These are phyloP conservation scores for Clarias gariepinus DNA, from an alignment of 2,113 vertebrate species.

Conservation along the genomic window DNA sequence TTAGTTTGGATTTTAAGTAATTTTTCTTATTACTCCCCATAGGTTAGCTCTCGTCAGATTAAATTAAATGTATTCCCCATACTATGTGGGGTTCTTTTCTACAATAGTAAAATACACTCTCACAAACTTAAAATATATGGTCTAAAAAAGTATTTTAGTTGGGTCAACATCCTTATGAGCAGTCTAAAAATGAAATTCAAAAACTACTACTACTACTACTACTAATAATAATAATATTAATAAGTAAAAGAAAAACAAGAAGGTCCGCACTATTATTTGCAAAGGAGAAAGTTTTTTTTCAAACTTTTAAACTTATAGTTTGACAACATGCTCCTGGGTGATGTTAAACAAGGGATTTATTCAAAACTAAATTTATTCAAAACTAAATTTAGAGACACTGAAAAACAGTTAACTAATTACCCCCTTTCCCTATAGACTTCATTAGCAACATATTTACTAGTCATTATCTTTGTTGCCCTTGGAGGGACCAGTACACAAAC, in stretches of 20 bases:
- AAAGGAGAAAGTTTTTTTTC: background rate
- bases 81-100: background rate
- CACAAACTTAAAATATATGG: background rate
- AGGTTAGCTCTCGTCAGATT: background rate
- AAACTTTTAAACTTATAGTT: background rate
- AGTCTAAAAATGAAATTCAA: background rate
- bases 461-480: constrained; percentile 6
- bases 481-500: background rate
- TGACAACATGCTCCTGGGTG: background rate
- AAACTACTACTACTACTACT: background rate
- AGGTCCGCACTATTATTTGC: background rate
- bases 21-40: constrained; percentile 20
- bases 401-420: constrained; percentile 34
- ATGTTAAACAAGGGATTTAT: constrained; percentile 8
- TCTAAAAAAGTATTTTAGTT: background rate
- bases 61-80: constrained; percentile 4
- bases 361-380: background rate
- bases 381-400: background rate
- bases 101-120: background rate
- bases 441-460: constrained; percentile 36
- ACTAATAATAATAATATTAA: background rate
- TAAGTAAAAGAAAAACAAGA: no score
- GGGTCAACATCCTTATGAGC: background rate
- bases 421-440: constrained; percentile 11
- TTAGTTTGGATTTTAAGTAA: background rate